Evolutionary conservation across 2,888 invertebrate species (phyloP).

Genomic region (Melanargia galathea): DNA sequence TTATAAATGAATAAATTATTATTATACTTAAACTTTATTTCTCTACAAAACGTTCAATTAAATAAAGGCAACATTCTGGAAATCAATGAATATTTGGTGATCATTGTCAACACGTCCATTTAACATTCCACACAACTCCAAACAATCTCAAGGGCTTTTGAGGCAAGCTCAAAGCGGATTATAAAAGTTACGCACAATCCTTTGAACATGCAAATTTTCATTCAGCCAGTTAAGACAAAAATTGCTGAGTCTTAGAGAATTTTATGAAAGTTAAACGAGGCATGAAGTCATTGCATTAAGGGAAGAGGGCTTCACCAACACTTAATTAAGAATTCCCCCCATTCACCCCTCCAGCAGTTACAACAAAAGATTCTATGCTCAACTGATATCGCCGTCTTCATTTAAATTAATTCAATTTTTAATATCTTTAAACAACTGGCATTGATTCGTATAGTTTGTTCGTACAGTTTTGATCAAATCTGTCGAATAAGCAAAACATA

Average conservation of each 20-base stretch:
- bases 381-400: constrained; percentile 63
- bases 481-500: not conserved
- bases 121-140: no score
- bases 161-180: not conserved
- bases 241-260: constrained; percentile 77
- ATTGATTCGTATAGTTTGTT: not conserved
- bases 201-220: constrained; percentile 39
- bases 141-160: not conserved
- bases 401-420: constrained; percentile 75
- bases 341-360: constrained; percentile 58
- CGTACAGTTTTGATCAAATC: not conserved
- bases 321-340: constrained; percentile 80
- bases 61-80: not conserved
- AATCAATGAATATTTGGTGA: not conserved
- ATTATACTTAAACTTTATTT: no score
- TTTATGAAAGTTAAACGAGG: constrained; percentile 80
- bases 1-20: no score
- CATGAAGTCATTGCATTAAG: constrained; percentile 80
- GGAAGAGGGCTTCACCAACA: constrained; percentile 75
- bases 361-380: constrained; percentile 73
- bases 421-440: constrained; percentile 50
- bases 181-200: constrained; percentile 16
- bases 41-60: no score
- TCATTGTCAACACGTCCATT: not conserved
- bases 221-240: constrained; percentile 68